A percentile compares a stretch with the other conserved stretches of the same genome.
Evolutionary conservation across 2,113 vertebrate species (phyloP).

Genomic region (Microtus richardsoni): DNA sequence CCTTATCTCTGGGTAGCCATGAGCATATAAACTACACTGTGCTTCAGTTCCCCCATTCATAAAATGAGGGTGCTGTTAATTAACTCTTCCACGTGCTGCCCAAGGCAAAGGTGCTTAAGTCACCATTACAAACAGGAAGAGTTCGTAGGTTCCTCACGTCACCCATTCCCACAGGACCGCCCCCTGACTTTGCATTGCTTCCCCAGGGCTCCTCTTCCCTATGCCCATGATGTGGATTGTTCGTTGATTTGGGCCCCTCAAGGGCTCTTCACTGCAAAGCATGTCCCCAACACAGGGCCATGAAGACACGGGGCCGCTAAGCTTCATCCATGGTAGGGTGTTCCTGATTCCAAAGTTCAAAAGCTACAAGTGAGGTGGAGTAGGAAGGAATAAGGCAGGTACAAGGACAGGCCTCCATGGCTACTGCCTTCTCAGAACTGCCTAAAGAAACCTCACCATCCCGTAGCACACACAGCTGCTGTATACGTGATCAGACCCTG

Average conservation of each 20-base stretch:
- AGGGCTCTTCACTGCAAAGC: background rate
- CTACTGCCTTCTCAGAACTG: background rate
- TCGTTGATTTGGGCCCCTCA: background rate
- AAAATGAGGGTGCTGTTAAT: background rate
- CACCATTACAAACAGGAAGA: background rate
- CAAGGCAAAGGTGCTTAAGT: background rate
- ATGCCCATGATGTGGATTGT: accelerated
- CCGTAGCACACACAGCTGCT: accelerated
- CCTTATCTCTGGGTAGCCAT: background rate
- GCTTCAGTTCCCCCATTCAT: background rate
- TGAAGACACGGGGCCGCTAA: background rate
- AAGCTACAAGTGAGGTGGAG: background rate
- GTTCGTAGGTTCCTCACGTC: background rate
- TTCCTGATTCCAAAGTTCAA: background rate
- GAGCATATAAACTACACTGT: too few species aligned
- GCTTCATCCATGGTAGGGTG: background rate
- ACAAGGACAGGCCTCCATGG: too few species aligned
- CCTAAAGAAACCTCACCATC: background rate
- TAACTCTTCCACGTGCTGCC: background rate
- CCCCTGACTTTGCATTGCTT: background rate
- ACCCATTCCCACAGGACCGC: accelerated
- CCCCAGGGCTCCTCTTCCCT: background rate
- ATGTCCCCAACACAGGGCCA: accelerated
- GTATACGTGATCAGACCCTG: background rate
- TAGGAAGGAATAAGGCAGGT: background rate